A percentile compares a stretch with the other conserved stretches of the same genome.
Conservation (phyloP, 2,113 vertebrate species). For the Micromys minutus region DNA sequence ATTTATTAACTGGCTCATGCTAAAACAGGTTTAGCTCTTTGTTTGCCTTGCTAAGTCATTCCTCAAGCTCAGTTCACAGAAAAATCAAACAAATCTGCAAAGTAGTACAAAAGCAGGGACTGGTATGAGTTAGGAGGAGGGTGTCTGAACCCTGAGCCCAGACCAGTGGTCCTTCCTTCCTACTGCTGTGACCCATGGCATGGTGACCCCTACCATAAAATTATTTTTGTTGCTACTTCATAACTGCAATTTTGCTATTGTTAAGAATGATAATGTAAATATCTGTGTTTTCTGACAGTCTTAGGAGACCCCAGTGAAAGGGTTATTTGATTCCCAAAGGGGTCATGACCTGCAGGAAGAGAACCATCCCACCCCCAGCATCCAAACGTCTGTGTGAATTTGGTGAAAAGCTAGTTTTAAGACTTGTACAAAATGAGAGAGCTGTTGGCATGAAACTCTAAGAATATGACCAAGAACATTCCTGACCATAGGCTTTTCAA, state of each 20-base stretch:
- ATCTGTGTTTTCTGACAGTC: background rate
- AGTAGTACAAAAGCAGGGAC: background rate
- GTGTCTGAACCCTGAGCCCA: background rate
- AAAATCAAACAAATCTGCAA: constrained; percentile 8
- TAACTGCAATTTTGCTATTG: background rate
- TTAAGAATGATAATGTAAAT: background rate
- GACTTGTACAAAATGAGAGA: constrained; percentile 14
- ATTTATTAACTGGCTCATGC: constrained; percentile 23
- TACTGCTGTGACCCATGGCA: background rate
- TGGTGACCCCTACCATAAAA: background rate
- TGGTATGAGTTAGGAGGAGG: background rate
- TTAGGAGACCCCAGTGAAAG: background rate
- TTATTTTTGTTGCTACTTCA: background rate
- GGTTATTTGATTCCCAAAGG: background rate
- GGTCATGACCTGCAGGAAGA: background rate
- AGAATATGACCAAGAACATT: background rate
- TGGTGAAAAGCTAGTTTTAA: background rate
- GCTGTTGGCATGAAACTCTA: background rate
- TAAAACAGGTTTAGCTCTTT: constrained; percentile 71
- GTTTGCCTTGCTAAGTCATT: constrained; percentile 57
- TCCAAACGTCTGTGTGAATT: background rate
- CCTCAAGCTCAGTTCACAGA: background rate
- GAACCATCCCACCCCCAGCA: background rate
- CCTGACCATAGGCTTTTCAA: background rate
- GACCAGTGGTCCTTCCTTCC: background rate